Evolutionary conservation across 2,113 vertebrate genomes (phyloP).

Genomic region (Ciconia boyciana): DNA sequence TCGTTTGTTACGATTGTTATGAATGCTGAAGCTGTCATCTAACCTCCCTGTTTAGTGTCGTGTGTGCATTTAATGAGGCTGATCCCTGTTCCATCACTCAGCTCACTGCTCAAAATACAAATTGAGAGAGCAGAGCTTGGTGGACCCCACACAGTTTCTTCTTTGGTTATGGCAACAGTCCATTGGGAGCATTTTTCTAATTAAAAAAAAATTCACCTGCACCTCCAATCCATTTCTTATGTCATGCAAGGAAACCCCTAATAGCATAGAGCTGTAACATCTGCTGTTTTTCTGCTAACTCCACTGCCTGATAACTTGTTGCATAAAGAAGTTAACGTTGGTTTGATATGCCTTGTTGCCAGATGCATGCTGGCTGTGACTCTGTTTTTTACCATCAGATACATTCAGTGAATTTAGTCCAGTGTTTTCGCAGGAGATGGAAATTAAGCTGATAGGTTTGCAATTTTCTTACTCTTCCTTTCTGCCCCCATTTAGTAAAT

Average conservation of each 20-base stretch:
- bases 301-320: not conserved
- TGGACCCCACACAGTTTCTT: not conserved
- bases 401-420: not conserved
- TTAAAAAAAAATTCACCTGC: not conserved
- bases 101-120: not conserved
- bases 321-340: not conserved
- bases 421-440: not conserved
- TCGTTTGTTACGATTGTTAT: not conserved
- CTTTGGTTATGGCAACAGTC: not conserved
- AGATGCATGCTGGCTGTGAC: not conserved
- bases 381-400: not conserved
- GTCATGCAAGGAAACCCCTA: not conserved
- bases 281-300: not conserved
- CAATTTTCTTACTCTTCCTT: not conserved
- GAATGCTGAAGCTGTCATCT: not conserved
- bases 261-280: not conserved
- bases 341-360: not conserved
- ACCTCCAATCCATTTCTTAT: not conserved
- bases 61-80: not conserved
- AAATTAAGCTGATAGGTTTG: not conserved
- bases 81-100: not conserved
- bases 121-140: not conserved
- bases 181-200: not conserved
- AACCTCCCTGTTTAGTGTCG: not conserved
- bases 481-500: not conserved